Percentiles rank a stretch among this genome's conserved stretches.
Evolutionary conservation across 2,888 invertebrate genomes (phyloP).

Genomic region (Cerastis leucographa): DNA sequence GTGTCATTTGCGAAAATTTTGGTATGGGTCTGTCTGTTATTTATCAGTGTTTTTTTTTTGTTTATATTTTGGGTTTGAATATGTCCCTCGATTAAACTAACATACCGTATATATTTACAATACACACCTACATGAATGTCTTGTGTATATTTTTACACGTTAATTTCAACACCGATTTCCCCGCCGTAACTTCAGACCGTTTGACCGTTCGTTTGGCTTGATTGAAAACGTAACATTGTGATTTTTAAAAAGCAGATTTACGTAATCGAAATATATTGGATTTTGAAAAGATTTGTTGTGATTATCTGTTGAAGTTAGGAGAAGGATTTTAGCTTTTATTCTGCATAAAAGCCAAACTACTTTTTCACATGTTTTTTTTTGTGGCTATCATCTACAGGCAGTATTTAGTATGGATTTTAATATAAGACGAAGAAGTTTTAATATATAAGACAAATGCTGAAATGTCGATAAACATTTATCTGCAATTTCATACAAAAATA

Average conservation of each 20-base stretch:
- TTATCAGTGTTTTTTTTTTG: too few species aligned
- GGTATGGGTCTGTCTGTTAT: too few species aligned
- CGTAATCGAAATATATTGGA: conserved; percentile 22
- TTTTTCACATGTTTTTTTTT: too few species aligned
- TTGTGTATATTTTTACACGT: conserved; percentile 50
- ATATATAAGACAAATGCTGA: too few species aligned
- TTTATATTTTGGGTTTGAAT: too few species aligned
- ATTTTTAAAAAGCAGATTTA: conserved; percentile 46
- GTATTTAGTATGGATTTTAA: too few species aligned
- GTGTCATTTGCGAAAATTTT: too few species aligned
- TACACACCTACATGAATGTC: conserved; percentile 18
- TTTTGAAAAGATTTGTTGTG: conserved; percentile 44
- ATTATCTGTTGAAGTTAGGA: conserved; percentile 35
- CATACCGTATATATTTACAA: conserved; percentile 32
- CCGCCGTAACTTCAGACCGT: conserved; percentile 33
- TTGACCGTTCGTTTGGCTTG: conserved; percentile 58
- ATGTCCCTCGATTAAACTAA: too few species aligned
- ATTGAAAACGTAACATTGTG: conserved; percentile 52
- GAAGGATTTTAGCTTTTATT: neutral
- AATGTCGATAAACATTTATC: neutral
- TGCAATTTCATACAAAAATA: neutral
- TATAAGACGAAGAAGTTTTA: neutral
- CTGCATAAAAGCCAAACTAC: neutral
- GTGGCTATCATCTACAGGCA: neutral
- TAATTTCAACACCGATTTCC: conserved; percentile 42